A percentile compares a stretch with the other conserved stretches of the same genome.
These are phyloP conservation scores for Epicauta chinensis DNA, from an alignment of 1,140 invertebrate species.

Conservation along the genomic window DNA sequence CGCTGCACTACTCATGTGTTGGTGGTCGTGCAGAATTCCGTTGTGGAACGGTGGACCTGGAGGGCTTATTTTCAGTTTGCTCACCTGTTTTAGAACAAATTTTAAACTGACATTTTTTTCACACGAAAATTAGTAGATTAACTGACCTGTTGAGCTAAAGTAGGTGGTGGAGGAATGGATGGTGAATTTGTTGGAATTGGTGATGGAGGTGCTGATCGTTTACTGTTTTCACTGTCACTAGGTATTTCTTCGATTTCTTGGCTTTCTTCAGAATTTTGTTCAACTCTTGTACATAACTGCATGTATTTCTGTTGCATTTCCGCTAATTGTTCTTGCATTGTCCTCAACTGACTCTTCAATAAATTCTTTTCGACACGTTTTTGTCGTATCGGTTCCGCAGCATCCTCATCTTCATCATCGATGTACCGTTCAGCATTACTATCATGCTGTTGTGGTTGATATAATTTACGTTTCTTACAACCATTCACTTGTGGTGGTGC, in stretches of 20 bases:
- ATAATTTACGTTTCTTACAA: conserved; percentile 94
- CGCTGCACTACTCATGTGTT: conserved; percentile 58
- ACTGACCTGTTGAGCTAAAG: conserved; percentile 53
- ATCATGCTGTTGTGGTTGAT: conserved; percentile 92
- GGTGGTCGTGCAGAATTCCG: conserved; percentile 50
- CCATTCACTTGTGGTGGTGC: conserved; percentile 71
- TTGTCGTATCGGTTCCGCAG: conserved; percentile 69
- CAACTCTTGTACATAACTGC: conserved; percentile 77
- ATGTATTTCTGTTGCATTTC: conserved; percentile 88
- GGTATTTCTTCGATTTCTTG: conserved; percentile 66
- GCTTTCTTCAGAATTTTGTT: conserved; percentile 61
- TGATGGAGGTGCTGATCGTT: conserved; percentile 53
- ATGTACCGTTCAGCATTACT: conserved; percentile 65
- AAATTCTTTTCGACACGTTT: conserved; percentile 79
- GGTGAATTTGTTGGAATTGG: conserved; percentile 51
- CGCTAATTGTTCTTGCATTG: conserved; percentile 82
- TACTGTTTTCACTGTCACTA: conserved; percentile 58
- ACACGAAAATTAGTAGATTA: too few relatives aligned
- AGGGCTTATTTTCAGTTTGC: conserved; percentile 62
- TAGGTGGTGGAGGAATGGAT: conserved; percentile 49
- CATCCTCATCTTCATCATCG: conserved; percentile 68
- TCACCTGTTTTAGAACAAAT: conserved; percentile 41
- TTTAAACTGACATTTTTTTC: too few relatives aligned
- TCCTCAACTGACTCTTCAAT: conserved; percentile 75
- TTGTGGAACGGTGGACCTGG: conserved; percentile 42